Evolutionary conservation across 1,140 invertebrate genomes (phyloP).

Genomic region (Drosophila punjabiensis): DNA sequence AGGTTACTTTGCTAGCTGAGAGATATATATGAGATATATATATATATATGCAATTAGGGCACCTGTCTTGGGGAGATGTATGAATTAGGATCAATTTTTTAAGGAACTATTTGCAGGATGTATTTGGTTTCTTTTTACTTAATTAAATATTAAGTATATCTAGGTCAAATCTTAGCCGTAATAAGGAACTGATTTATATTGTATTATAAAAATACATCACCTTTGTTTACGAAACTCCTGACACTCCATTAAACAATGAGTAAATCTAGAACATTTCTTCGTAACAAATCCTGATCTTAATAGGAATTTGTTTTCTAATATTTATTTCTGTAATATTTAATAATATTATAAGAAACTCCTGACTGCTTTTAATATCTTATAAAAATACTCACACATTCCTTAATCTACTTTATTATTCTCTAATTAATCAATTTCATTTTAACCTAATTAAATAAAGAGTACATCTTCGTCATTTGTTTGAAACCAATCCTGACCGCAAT

Average conservation of each 20-base stretch:
- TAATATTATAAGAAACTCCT: background rate
- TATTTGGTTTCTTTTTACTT: background rate
- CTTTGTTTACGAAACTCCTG: too few relatives aligned
- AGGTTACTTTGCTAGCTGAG: background rate
- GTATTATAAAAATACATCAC: too few relatives aligned
- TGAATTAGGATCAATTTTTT: background rate
- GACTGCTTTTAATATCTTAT: too few relatives aligned
- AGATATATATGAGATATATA: too few relatives aligned
- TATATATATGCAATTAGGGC: background rate
- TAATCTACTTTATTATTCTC: too few relatives aligned
- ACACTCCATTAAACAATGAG: too few relatives aligned
- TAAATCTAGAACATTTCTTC: background rate
- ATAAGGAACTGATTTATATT: background rate
- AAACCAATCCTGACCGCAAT: too few relatives aligned
- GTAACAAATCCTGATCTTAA: background rate
- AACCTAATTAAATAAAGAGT: background rate
- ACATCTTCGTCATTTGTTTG: too few relatives aligned
- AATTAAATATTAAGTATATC: too few relatives aligned
- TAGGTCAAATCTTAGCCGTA: accelerated
- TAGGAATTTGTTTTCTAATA: background rate
- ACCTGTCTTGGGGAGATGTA: background rate
- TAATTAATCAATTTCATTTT: too few relatives aligned
- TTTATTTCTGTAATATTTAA: background rate
- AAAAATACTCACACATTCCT: too few relatives aligned
- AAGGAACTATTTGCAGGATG: background rate